Conservation (phyloP, 2,888 invertebrate genomes). For the Lochmaea crataegi region DNA sequence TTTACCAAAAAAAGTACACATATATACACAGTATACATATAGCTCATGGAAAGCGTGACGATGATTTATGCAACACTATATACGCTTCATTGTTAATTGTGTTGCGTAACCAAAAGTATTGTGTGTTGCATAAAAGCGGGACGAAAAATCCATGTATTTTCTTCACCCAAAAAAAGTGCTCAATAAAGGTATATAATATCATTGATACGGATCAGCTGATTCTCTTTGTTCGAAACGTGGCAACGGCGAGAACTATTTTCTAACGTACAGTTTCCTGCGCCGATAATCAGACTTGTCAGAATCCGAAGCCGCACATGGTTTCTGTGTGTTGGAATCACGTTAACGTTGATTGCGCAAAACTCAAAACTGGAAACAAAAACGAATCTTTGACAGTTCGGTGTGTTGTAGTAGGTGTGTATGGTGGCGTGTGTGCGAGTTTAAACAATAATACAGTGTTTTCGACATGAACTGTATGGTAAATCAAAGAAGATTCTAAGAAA, state of each 20-base stretch:
- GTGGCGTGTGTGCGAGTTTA: conserved; percentile 17
- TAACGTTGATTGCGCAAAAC: conserved; percentile 22
- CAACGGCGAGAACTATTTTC: not conserved
- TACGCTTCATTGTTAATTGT: too few relatives aligned
- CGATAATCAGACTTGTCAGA: conserved; percentile 12
- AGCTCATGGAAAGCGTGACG: too few relatives aligned
- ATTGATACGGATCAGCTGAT: not conserved
- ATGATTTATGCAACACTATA: too few relatives aligned
- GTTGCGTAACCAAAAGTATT: too few relatives aligned
- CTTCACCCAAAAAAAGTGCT: too few relatives aligned
- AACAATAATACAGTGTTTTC: conserved; percentile 16
- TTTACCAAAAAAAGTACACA: too few relatives aligned
- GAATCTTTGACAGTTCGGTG: conserved; percentile 48
- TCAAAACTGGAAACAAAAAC: conserved; percentile 37
- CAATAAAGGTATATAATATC: not conserved
- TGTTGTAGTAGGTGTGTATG: conserved; percentile 46
- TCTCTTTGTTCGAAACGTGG: not conserved
- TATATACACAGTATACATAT: too few relatives aligned
- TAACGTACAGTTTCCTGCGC: conserved; percentile 8
- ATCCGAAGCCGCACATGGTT: conserved; percentile 9
- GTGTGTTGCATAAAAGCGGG: too few relatives aligned
- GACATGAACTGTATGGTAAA: conserved; percentile 36
- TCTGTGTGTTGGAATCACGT: conserved; percentile 9
- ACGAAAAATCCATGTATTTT: too few relatives aligned
- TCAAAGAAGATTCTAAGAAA: conserved; percentile 21